Conservation (phyloP, 2,113 vertebrate genomes). For the Bettongia penicillata region DNA sequence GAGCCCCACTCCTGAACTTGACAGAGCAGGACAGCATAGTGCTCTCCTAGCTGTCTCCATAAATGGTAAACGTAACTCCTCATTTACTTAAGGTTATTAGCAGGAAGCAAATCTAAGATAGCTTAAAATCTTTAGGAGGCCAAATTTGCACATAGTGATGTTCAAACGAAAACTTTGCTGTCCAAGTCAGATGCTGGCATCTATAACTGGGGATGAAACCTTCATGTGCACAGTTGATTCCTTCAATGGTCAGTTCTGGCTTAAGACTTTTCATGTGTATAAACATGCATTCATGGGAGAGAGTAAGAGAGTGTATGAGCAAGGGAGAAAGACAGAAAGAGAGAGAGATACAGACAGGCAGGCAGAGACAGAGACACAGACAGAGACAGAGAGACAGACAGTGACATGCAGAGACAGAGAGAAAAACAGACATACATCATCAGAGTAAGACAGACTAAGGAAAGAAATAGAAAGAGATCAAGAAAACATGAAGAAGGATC, state of each 20-base stretch:
- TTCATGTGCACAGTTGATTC: neutral
- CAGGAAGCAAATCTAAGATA: neutral
- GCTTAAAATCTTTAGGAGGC: neutral
- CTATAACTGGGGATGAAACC: neutral
- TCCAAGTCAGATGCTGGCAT: neutral
- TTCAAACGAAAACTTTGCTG: neutral
- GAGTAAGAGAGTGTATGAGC: no score
- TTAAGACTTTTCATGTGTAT: neutral
- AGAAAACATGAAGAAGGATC: neutral
- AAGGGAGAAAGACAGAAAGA: no score
- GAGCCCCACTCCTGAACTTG: neutral
- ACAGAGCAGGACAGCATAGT: neutral
- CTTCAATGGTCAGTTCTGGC: neutral
- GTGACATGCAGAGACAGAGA: neutral
- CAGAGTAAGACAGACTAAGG: neutral
- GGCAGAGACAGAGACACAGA: no score
- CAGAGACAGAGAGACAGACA: neutral
- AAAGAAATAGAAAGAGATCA: neutral
- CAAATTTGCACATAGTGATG: neutral
- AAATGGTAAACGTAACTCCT: neutral
- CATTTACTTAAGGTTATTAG: neutral
- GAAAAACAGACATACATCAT: neutral
- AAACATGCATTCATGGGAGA: neutral
- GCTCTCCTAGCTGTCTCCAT: neutral
- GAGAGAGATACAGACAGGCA: no score